These are phyloP conservation scores for Hypercompe scribonia DNA, from an alignment of 2,888 invertebrate genomes.

Conservation along the genomic window DNA sequence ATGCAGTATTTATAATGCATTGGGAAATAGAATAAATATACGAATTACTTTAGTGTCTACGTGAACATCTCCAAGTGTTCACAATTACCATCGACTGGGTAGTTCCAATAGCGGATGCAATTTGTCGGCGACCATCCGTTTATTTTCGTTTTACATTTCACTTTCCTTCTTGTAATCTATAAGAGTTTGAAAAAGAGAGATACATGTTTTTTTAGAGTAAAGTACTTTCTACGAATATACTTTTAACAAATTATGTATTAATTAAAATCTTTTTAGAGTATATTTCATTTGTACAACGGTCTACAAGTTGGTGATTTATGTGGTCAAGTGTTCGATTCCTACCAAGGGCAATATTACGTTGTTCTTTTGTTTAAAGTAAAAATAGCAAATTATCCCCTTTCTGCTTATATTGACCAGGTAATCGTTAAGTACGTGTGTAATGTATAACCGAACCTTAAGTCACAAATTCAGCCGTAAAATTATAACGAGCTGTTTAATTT, in stretches of 20 bases:
- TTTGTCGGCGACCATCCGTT: background rate
- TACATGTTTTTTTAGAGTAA: background rate
- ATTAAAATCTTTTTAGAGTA: too few species aligned
- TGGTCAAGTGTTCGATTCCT: background rate
- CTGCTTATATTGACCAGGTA: too few species aligned
- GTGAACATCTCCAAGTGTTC: too few species aligned
- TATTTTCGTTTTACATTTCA: conserved; percentile 2
- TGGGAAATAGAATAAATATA: too few species aligned
- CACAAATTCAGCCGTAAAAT: background rate
- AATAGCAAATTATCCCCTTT: too few species aligned
- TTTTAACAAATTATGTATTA: too few species aligned
- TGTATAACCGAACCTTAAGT: background rate
- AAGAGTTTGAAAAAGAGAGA: background rate
- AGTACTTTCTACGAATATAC: too few species aligned
- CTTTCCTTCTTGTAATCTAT: background rate
- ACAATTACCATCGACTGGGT: background rate
- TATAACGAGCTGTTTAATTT: background rate
- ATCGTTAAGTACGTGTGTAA: too few species aligned
- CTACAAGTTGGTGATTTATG: background rate
- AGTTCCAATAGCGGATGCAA: conserved; percentile 7
- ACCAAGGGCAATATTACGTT: background rate
- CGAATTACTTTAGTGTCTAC: too few species aligned
- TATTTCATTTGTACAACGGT: background rate
- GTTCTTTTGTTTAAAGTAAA: too few species aligned
- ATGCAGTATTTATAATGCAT: too few species aligned